Evolutionary conservation across 2,888 invertebrate genomes (phyloP), one percentile per base, ranked within the genome.

Genomic region (Nomada flava): DNA sequence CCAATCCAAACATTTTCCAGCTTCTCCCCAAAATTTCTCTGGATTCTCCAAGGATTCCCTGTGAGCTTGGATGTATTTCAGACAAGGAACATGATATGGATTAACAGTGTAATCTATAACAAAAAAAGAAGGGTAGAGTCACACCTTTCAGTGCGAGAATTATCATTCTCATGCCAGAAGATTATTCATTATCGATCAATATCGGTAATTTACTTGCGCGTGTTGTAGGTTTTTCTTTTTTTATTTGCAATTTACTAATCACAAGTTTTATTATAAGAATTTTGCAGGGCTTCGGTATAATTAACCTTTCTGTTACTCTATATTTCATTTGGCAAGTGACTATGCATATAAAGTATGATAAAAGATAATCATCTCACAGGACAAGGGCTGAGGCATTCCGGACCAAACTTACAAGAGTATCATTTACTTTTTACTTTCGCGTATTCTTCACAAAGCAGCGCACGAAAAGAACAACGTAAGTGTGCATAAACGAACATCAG

Each of bases 11-110:
- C 95, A 94, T 5, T 95, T 91, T 0, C 96, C 98, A n/a, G 97
- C 95, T 89, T 98, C 97, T 0, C 95, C 96, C 98, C 98, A 98
- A 94, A 98, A 98, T 57, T 96, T 96, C 85, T 97, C 97, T 0
- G 98, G 98, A 84, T 96, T 95, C 82, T 96, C 95, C 80, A 98
- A 92, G 0, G 98, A 98, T 73, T 95, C 95, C 10, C 95, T 94
- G 90, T 96, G 96, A 0, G 95, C 95, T 69, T 96, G 95, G 86
- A 96, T 95, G 89, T 96, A 98, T 36, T 91, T 87, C 36, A 90
- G 79, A 80, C 92, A 94, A 44, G 86, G 88, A 72, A 91, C 90
- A 18, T 87, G 90, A 81, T 91, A 90, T 60, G 90, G 89, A 69
- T 82, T 90, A 62, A 91, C 73, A 69, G 93, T 92, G 50, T 92